Evolutionary conservation across 2,888 invertebrate genomes (phyloP), one percentile per base, ranked within the genome.

Genomic region (Nudaria mundana): DNA sequence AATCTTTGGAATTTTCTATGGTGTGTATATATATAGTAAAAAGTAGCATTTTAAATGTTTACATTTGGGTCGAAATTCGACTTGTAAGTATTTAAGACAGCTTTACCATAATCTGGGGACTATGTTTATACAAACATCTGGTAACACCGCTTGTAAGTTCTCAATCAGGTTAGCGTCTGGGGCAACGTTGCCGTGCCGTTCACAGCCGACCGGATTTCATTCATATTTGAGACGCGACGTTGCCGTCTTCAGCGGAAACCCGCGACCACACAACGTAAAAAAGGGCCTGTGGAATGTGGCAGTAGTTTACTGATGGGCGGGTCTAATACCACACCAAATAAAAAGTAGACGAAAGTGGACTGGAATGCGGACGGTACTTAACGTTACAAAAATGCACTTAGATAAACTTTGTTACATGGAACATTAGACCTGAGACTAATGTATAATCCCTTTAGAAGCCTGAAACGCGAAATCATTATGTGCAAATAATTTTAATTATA

Each of bases 231-330:
- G 75, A 77, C 73, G 84, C 86, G 84, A 73, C 84, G 87, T 88
- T 87, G 87, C 88, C 86, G 84, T 78, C 78, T 75, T 75, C 85
- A 79, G 81, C 88, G 88, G 88, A 88, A 88, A 88, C 86, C 18
- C 83, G 83, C 87, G 87, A 84, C 85, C 85, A 85, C 86, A 84
- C 85, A 85, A 69, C 81, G 85, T 87, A 88, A 88, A 86, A 87
- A 87, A 83, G 79, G 77, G 86, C 78, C 76, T 81, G 55, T 71
- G 87, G 87, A 88, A 87, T 87, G 87, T 84, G 86, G 82, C 83
- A 73, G 82, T 83, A 71, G 71, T 71, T 71, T 71, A 85, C 83
- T 80, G 83, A 76, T 77, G 82, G 84, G 80, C 82, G 82, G 81
- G 75, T 76, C 81, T 82, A 81, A 80, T 71, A 55, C 56, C 56